Base-by-base conservation (phyloP, 2,113 vertebrate species). In the Noturus placidus region DNA sequence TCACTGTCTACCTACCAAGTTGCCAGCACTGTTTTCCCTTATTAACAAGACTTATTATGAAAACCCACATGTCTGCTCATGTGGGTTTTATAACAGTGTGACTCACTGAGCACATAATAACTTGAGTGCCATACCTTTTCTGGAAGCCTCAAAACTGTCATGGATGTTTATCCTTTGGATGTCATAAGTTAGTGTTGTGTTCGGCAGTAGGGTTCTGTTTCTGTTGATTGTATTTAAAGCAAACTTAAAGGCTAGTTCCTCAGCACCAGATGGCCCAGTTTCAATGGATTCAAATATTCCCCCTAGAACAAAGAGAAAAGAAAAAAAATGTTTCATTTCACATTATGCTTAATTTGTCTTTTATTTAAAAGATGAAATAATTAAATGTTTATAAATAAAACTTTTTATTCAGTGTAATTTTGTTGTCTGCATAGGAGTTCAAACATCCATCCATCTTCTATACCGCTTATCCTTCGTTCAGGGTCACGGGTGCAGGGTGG, bases 191-290 rank as follows among this genome's bases (percentile, higher is more conserved):
- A 99, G 94, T 0, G 98, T 99, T 74, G 98, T 99, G 93, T 99
- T 99, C 93, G 98, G 98, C 95, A 99, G 94, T 93, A 99, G 95
- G 78, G 98, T 99, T 95, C 98, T 96, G 93, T 99, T 99, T 94
- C 98, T 97, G 96, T 99, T 99, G 96, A 99, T 99, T 93, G 98
- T 99, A 91, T 99, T 99, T 94, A 99, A 97, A 95, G 98, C 98
- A 96, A 99, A 99, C 94, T 99, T 97, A 94, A 99, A 99, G 88
- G 98, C 98, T 90, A 99, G 94, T 91, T 99, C 98, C 92, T 99
- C 98, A 88, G 98, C 98, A 93, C 98, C 97, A 90, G 98, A 99
- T 85, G 98, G 98, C 35, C 97, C 97, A 82, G 96, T 97, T 93
- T 99, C 98, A 89, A 98, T 95, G 91, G 97, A 99, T 93, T 99